phyloP scores from a whole-genome alignment of 2,888 invertebrate genomes.

The Thecophora atra region DNA sequence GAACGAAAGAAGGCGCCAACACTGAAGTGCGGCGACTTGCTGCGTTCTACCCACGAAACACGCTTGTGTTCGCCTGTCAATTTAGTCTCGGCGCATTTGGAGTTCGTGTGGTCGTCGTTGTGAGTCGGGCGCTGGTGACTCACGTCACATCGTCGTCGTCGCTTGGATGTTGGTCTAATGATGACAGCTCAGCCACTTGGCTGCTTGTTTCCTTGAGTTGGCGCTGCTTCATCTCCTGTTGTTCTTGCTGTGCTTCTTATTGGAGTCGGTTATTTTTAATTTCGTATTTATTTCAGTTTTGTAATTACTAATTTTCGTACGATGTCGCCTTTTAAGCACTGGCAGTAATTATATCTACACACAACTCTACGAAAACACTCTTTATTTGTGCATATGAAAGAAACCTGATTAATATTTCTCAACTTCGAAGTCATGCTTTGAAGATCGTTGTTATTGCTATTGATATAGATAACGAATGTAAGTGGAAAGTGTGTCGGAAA shows the following conservation, averaged over 20 bases:
- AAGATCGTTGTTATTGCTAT: not conserved
- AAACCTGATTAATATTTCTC: constrained; percentile 11
- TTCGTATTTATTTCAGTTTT: constrained; percentile 1
- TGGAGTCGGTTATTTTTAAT: not conserved
- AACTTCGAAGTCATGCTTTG: not conserved
- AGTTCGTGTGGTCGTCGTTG: constrained; percentile 14
- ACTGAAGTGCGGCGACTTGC: no score
- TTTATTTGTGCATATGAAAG: not conserved
- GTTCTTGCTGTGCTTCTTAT: not conserved
- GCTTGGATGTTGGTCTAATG: no score
- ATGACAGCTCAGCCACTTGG: no score
- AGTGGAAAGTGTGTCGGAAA: not conserved
- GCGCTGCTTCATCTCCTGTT: not conserved
- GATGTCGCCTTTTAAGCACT: constrained; percentile 22
- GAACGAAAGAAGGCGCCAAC: no score
- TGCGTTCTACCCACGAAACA: no score
- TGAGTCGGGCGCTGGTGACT: constrained; percentile 13
- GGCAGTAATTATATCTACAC: constrained; percentile 3
- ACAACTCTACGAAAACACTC: not conserved
- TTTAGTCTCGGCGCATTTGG: not conserved
- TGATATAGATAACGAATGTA: not conserved
- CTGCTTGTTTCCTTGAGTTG: not conserved
- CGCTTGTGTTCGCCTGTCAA: no score
- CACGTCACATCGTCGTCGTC: not conserved
- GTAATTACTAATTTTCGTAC: constrained; percentile 4